Conservation (phyloP, 2,888 invertebrate species). For the Apodemia zela region DNA sequence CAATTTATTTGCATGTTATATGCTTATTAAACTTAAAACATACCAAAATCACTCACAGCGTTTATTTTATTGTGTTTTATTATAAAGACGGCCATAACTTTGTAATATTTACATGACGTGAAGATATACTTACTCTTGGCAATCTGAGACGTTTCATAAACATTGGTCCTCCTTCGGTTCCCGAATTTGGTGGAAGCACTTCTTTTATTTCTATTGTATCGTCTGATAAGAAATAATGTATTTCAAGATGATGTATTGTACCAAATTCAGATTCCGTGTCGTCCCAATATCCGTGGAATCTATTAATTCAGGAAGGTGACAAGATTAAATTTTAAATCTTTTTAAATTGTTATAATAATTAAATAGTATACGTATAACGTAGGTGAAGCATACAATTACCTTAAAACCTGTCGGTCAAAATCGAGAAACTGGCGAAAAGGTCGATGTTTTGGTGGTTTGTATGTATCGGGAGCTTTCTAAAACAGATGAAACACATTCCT, state of each 20-base stretch:
- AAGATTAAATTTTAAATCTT: not conserved
- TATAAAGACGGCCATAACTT: no score
- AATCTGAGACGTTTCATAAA: constrained; percentile 88
- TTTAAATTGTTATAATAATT: not conserved
- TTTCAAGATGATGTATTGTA: constrained; percentile 86
- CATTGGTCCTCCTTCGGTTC: constrained; percentile 85
- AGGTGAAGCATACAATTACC: constrained; percentile 45
- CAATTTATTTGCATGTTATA: no score
- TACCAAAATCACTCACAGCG: no score
- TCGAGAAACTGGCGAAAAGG: constrained; percentile 90
- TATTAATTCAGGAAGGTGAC: constrained; percentile 35
- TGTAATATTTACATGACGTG: no score
- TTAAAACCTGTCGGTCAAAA: constrained; percentile 86
- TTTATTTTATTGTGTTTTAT: not conserved
- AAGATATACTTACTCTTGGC: constrained; percentile 82
- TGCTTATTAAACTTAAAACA: no score
- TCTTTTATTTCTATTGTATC: constrained; percentile 95
- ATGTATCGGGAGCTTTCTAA: constrained; percentile 48
- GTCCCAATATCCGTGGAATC: constrained; percentile 95
- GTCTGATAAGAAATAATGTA: constrained; percentile 92
- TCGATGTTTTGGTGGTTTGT: constrained; percentile 72
- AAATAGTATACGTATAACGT: not conserved
- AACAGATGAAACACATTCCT: constrained; percentile 35
- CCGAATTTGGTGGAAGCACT: constrained; percentile 83
- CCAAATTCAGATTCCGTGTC: constrained; percentile 89